Percentiles rank a stretch among this genome's conserved stretches.
These are phyloP conservation scores for Theonella swinhoei DNA, from an alignment of 37 sponge, comb jelly and placozoan genomes.

Conservation along the genomic window DNA sequence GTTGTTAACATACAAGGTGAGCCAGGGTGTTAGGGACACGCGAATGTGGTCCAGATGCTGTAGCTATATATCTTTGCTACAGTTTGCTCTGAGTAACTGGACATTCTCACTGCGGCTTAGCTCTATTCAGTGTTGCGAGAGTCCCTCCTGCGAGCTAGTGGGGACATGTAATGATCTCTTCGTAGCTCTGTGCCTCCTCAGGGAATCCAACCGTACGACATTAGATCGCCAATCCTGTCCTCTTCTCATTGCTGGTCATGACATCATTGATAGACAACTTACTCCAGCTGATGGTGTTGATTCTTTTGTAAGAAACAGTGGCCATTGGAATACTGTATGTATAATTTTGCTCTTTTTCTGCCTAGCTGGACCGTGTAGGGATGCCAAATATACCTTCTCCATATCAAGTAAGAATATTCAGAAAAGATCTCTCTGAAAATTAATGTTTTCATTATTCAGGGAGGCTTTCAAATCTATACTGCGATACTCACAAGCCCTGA, in stretches of 20 bases:
- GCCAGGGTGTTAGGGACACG: no score
- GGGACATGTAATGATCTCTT: background rate
- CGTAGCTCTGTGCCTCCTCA: background rate
- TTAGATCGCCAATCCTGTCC: background rate
- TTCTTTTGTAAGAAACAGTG: no score
- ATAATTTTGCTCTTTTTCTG: no score
- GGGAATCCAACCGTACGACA: background rate
- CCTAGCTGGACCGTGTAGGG: no score
- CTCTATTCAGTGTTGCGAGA: background rate
- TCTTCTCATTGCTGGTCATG: background rate
- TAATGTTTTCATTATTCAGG: background rate
- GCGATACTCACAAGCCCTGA: background rate
- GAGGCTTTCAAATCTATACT: background rate
- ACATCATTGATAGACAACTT: background rate
- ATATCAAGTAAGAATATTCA: no score
- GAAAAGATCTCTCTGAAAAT: no score
- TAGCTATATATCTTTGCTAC: no score
- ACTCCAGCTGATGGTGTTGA: background rate
- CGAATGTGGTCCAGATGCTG: no score
- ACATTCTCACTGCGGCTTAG: background rate
- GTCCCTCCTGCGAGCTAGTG: background rate
- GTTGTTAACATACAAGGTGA: no score
- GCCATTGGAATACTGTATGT: no score
- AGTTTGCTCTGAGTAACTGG: background rate
- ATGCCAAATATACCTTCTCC: no score